phyloP scores from a whole-genome alignment of 2,113 vertebrate species.

The Excalfactoria chinensis region DNA sequence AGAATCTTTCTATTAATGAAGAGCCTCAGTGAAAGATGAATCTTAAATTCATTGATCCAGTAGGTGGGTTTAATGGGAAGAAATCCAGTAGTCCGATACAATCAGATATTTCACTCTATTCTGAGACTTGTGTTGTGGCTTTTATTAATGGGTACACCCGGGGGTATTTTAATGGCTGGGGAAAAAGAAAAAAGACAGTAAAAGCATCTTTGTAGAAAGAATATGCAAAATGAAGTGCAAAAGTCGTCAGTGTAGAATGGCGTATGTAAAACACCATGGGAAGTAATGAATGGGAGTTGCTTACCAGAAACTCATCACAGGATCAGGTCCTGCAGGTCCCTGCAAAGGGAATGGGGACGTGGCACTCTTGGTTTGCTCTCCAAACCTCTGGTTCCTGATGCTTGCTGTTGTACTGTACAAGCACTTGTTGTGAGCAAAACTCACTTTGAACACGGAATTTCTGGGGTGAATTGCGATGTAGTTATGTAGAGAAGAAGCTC shows the following conservation, averaged over 20 bases:
- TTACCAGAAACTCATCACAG: background rate
- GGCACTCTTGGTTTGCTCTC: background rate
- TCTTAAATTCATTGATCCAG: background rate
- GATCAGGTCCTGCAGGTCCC: background rate
- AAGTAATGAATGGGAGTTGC: background rate
- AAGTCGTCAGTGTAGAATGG: background rate
- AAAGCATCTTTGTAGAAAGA: conserved; percentile 28
- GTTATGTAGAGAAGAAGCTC: background rate
- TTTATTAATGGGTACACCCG: background rate
- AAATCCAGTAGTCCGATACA: background rate
- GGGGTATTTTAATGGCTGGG: background rate
- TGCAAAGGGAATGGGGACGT: background rate
- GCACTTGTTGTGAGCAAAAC: background rate
- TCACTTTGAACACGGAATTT: background rate
- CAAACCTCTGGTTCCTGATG: background rate
- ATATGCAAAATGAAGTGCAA: background rate
- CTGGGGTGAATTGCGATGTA: background rate
- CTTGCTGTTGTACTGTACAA: background rate
- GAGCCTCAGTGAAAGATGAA: background rate
- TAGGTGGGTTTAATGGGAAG: background rate
- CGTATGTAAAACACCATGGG: background rate
- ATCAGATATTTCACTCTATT: background rate
- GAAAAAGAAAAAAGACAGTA: background rate
- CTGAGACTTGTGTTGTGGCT: background rate
- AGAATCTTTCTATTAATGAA: background rate